These are phyloP conservation scores for Lampris megalopsis DNA, from an alignment of 2,113 vertebrate species.

Conservation along the genomic window DNA sequence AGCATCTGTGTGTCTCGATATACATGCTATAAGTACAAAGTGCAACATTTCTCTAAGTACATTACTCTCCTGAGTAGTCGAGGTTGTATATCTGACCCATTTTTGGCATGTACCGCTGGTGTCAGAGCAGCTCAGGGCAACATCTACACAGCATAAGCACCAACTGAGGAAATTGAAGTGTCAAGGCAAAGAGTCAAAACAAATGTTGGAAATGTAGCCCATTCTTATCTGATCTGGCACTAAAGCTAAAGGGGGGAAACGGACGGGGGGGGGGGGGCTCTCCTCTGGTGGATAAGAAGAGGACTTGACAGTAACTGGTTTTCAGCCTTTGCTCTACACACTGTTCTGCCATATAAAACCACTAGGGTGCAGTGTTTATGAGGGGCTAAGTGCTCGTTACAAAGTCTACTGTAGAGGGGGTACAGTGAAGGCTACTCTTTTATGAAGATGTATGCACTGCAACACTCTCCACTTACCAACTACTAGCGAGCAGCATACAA, in stretches of 20 bases:
- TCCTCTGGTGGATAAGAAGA: constrained; percentile 30
- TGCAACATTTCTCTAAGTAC: constrained; percentile 3
- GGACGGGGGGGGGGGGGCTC: constrained; percentile 10
- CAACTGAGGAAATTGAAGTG: constrained; percentile 42
- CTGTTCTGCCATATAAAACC: constrained; percentile 23
- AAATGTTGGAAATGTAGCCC: constrained; percentile 56
- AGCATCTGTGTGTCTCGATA: neutral
- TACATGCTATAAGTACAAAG: neutral
- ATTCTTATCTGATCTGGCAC: constrained; percentile 63
- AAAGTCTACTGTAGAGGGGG: constrained; percentile 17
- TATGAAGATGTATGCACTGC: constrained; percentile 50
- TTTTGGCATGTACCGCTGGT: constrained; percentile 13
- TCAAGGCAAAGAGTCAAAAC: constrained; percentile 64
- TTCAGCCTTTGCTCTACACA: constrained; percentile 3
- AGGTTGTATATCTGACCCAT: constrained; percentile 13
- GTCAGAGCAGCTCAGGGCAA: constrained; percentile 29
- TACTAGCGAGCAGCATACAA: constrained; percentile 30
- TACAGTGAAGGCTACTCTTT: constrained; percentile 21
- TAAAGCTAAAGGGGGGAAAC: constrained; percentile 35
- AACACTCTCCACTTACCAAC: constrained; percentile 51
- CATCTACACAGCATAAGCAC: constrained; percentile 28
- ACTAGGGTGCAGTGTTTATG: constrained; percentile 63
- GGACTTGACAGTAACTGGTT: constrained; percentile 31
- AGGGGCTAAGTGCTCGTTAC: constrained; percentile 24
- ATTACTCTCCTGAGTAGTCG: neutral